Evolutionary conservation across 2,888 invertebrate genomes (phyloP), one percentile per base, ranked within the genome.

Genomic region (Trachelus tabidus): DNA sequence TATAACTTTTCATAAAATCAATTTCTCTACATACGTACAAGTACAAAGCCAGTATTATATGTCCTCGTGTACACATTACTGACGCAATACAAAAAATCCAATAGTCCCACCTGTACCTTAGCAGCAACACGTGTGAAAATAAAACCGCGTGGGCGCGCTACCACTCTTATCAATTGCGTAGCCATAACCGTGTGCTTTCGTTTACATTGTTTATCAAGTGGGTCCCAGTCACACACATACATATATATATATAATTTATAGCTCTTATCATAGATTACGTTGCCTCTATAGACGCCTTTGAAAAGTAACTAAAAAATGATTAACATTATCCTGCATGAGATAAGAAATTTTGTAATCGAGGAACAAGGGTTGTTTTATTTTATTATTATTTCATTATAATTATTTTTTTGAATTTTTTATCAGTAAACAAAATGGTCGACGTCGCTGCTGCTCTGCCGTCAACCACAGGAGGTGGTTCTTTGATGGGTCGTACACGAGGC

Each of bases 401-500:
- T 40, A 40, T 56, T 56, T 23, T 9, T 23, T 56, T 23, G 56
- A 56, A 23, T 23, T 56, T 56, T 23, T 6, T 9, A 56, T 56
- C 23, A 56, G 56, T 0, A 56, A 56, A 23, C n/a, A 80, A 76
- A 71, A 90, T 90, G 90, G 90, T 90, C 78, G 90, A 90, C 79
- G 88, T 90, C 79, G 88, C 89, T 56, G 82, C 89, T 30, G 85
- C 87, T 23, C 79, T 86, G 76, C 87, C 90, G 73, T 81, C 83
- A 1, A 37, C 85, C 68, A 86, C 82, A 77, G 86, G 84, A 33
- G 83, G 86, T 12, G 86, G 83, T 33, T 87, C 90, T 12, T 85
- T 90, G 81, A 91, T 91, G 88, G 90, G 91, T 35, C 88, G 90
- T 37, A 91, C 91, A 68, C 87, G 85, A 83, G 91, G 90, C 76